Percentiles rank a stretch among this genome's conserved stretches.
Evolutionary conservation across 2,113 vertebrate species (phyloP).

Genomic region (Neopipo cinnamomea): DNA sequence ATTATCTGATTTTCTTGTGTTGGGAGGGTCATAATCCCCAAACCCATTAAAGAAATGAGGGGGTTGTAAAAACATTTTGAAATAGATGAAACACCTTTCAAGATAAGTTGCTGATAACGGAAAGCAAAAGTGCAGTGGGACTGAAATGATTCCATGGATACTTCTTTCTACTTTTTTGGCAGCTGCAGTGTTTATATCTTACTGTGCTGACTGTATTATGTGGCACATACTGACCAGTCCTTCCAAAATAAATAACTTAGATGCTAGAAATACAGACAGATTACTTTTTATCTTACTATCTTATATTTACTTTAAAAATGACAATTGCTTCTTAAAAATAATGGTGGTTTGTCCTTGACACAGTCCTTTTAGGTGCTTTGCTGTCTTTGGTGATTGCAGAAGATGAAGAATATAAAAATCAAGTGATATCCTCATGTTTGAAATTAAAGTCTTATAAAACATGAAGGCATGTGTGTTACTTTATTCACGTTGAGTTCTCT

Average conservation of each 20-base stretch:
- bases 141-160: neutral
- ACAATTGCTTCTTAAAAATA: neutral
- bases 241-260: neutral
- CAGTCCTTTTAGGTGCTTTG: neutral
- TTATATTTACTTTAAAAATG: neutral
- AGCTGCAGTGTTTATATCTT: neutral
- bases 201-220: neutral
- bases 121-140: neutral
- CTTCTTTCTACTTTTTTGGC: neutral
- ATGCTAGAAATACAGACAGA: neutral
- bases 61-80: slow-evolving; percentile 1
- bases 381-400: neutral
- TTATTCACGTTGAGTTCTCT: neutral
- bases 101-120: neutral
- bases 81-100: slow-evolving; percentile 28
- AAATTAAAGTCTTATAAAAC: neutral
- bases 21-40: neutral
- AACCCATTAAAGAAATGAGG: slow-evolving; percentile 8
- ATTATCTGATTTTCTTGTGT: neutral
- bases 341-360: neutral
- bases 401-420: neutral
- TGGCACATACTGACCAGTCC: neutral
- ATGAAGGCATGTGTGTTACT: neutral
- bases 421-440: neutral
- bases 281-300: neutral